Evolutionary conservation across 2,888 invertebrate genomes (phyloP).

Genomic region (Aphidius colemani): DNA sequence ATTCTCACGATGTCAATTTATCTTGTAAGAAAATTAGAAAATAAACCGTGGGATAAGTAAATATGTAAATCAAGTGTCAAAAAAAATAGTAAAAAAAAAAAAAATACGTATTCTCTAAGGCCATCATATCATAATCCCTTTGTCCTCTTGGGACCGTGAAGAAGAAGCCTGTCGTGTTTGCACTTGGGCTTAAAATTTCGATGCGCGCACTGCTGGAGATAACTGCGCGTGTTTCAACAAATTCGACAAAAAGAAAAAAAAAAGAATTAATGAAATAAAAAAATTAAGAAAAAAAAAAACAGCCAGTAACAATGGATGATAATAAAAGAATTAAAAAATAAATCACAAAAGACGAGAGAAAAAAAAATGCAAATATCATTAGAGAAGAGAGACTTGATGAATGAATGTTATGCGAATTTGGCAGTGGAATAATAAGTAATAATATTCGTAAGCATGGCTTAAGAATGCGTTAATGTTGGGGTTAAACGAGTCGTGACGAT

Average conservation of each 20-base stretch:
- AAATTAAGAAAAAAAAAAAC: neutral
- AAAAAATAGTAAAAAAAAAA: too few species aligned
- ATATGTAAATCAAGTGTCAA: conserved; percentile 24
- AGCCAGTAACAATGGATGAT: neutral
- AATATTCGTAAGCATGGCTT: neutral
- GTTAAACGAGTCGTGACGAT: conserved; percentile 26
- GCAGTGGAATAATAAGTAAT: neutral
- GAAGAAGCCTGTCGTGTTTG: conserved; percentile 15
- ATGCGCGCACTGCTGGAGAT: too few species aligned
- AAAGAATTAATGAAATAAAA: too few species aligned
- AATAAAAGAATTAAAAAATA: neutral
- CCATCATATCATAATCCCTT: conserved; percentile 9
- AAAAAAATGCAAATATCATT: too few species aligned
- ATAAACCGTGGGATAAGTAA: conserved; percentile 32
- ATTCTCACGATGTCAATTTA: too few species aligned
- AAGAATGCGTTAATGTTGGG: conserved; percentile 17
- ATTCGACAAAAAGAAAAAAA: neutral
- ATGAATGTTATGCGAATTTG: conserved; percentile 11
- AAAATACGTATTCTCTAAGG: conserved; percentile 5
- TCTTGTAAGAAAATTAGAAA: neutral
- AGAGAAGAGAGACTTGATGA: neutral
- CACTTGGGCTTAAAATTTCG: conserved; percentile 18
- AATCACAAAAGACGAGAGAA: too few species aligned
- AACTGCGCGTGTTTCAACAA: too few species aligned
- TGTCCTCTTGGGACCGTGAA: conserved; percentile 1